These are phyloP conservation scores for Cryptocephalus moraei DNA, from an alignment of 2,888 invertebrate species.

Conservation along the genomic window DNA sequence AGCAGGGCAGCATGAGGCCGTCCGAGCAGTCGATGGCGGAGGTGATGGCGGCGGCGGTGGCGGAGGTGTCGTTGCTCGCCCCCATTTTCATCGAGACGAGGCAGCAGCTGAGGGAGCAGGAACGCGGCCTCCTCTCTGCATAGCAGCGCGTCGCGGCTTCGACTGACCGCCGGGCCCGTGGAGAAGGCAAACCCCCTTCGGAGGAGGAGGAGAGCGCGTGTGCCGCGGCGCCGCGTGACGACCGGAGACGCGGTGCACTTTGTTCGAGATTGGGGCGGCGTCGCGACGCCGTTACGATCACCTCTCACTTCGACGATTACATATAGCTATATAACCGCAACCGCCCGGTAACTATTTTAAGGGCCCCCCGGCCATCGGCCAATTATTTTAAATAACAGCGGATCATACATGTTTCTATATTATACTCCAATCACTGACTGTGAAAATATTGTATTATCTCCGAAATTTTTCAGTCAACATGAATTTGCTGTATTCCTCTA, in stretches of 20 bases:
- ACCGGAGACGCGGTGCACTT: neutral
- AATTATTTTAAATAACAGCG: too few species aligned
- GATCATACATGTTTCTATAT: too few species aligned
- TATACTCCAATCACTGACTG: too few species aligned
- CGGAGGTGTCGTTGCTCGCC: neutral
- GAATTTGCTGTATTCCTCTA: too few species aligned
- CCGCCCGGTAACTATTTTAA: too few species aligned
- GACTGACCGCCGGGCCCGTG: constrained; percentile 2
- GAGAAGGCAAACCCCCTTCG: constrained; percentile 22
- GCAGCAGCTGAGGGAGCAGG: neutral
- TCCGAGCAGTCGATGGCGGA: constrained; percentile 51
- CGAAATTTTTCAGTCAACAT: too few species aligned
- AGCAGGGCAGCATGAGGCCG: constrained; percentile 80
- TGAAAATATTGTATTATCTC: too few species aligned
- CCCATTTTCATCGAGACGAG: neutral
- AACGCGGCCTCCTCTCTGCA: constrained; percentile 5
- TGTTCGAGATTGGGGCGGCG: neutral
- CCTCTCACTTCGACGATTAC: too few species aligned
- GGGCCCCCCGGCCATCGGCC: too few species aligned
- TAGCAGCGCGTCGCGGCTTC: constrained; percentile 1
- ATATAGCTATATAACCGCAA: too few species aligned
- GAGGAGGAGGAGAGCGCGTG: constrained; percentile 23
- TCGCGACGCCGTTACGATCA: too few species aligned
- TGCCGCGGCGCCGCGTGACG: neutral
- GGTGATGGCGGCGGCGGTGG: neutral